Conservation (phyloP, 2,113 vertebrate genomes). For the Sitta europaea region DNA sequence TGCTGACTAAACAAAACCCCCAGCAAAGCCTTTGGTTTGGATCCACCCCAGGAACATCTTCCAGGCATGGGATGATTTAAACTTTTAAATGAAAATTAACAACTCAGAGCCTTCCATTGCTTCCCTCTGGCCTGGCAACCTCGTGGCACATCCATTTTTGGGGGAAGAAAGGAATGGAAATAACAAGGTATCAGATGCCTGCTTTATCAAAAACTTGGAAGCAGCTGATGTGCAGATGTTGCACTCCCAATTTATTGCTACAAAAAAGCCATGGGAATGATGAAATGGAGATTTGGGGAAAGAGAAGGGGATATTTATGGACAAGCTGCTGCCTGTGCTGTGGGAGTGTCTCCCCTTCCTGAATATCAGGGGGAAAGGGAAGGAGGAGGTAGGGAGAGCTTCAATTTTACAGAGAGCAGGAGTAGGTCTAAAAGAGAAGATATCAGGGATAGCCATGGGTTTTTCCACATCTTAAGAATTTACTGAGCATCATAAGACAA, state of each 20-base stretch:
- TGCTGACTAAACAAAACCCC: background rate
- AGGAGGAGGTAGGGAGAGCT: background rate
- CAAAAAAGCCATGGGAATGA: background rate
- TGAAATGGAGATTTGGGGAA: background rate
- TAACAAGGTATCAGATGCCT: background rate
- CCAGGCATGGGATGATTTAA: background rate
- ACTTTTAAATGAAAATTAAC: background rate
- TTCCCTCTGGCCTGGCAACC: background rate
- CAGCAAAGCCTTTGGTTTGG: background rate
- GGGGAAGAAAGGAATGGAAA: background rate
- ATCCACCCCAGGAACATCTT: background rate
- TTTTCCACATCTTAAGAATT: background rate
- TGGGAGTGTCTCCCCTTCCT: background rate
- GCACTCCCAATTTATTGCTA: conserved; percentile 20
- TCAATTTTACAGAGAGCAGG: background rate
- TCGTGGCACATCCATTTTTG: background rate
- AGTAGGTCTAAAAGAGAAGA: background rate
- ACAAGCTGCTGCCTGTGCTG: background rate
- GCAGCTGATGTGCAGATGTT: background rate
- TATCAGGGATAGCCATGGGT: accelerated
- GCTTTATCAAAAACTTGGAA: conserved; percentile 50
- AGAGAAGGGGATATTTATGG: background rate
- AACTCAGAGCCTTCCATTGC: background rate
- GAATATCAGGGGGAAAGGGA: background rate
- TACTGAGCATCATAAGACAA: background rate